A percentile compares a stretch with the other conserved stretches of the same genome.
phyloP scores from a whole-genome alignment of 1,140 invertebrate species.

The Bradynema listronoti region DNA sequence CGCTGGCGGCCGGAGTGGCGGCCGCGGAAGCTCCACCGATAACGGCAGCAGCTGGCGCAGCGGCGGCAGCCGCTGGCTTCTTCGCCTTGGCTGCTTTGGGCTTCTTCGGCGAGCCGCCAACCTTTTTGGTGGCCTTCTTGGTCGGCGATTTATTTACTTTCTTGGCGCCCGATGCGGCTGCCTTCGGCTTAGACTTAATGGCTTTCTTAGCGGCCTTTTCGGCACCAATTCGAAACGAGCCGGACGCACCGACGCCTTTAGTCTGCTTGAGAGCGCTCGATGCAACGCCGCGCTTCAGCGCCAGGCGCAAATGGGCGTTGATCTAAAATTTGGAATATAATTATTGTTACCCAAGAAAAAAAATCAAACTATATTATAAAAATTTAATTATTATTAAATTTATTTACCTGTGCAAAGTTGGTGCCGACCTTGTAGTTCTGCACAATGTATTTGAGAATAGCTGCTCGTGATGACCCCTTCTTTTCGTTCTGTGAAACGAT shows the following conservation, averaged over 20 bases:
- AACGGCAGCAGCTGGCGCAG: not conserved
- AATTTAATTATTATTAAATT: not conserved
- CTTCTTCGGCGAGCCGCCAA: not conserved
- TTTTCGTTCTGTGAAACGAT: slow-evolving; percentile 38
- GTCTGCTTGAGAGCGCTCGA: slow-evolving; percentile 29
- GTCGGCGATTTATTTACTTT: not conserved
- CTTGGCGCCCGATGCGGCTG: not conserved
- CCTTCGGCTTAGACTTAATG: slow-evolving; percentile 9
- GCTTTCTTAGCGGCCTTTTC: slow-evolving; percentile 13
- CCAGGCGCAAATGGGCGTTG: slow-evolving; percentile 19
- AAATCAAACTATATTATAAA: not conserved
- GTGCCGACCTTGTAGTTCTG: slow-evolving; percentile 58
- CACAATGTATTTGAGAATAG: slow-evolving; percentile 59
- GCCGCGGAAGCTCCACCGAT: not conserved
- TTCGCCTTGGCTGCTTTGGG: slow-evolving; percentile 4
- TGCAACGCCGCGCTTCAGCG: slow-evolving; percentile 24
- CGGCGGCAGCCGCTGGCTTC: not conserved
- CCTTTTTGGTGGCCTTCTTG: slow-evolving; percentile 1
- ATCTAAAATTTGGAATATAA: slow-evolving; percentile 22
- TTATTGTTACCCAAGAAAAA: no score
- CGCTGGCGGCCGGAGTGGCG: not conserved
- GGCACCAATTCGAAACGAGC: slow-evolving; percentile 30
- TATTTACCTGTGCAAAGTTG: slow-evolving; percentile 31
- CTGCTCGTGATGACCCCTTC: slow-evolving; percentile 56
- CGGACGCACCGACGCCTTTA: slow-evolving; percentile 28